Base-by-base conservation (phyloP, 2,113 vertebrate genomes). In the Onychorhynchus coronatus region DNA sequence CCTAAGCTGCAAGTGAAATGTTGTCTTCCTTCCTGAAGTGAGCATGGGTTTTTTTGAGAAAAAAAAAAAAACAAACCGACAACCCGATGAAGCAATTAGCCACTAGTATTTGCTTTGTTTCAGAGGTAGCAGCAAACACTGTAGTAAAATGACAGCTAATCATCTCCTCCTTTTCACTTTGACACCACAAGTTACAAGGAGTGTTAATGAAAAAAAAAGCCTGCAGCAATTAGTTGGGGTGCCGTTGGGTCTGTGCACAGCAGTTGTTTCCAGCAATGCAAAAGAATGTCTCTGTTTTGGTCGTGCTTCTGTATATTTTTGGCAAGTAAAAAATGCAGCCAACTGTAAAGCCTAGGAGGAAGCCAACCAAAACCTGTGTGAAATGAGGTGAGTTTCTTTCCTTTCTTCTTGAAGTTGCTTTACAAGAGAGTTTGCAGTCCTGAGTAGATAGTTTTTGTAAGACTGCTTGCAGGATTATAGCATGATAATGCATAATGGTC, bases 11-110 rank as follows among this genome's bases (percentile, higher is more conserved):
- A 89, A 33, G 65, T 72, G 44, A 96, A 65, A 52, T 91, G 39
- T 95, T 93, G 35, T 94, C 91, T 97, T 96, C 91, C 92, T 95
- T 97, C 97, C 96, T 97, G 92, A 95, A 72, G 78, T 91, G 52
- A 84, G 71, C 68, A 14, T 33, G 65, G 23, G 4, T 86, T 77
- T 87, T 77, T 87, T 83, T 58, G n/a, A 91, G 21, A 67, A n/a
- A 47, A 21, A 81, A 75, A 67, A 41, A 44, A 14, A 67, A 55
- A 14, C 21, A 12, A 47, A 22, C 8, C 44, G 70, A 37, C 23
- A 53, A 61, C 52, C 77, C 78, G 78, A 78, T 94, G 47, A 84
- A 53, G 87, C 31, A 42, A 68, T 93, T 95, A 91, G 76, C 95
- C 96, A 95, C 78, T 65, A 78, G 61, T 91, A 67, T 35, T 88